These are phyloP conservation scores for Watsonalla binaria DNA, from an alignment of 2,888 invertebrate genomes.

Conservation along the genomic window DNA sequence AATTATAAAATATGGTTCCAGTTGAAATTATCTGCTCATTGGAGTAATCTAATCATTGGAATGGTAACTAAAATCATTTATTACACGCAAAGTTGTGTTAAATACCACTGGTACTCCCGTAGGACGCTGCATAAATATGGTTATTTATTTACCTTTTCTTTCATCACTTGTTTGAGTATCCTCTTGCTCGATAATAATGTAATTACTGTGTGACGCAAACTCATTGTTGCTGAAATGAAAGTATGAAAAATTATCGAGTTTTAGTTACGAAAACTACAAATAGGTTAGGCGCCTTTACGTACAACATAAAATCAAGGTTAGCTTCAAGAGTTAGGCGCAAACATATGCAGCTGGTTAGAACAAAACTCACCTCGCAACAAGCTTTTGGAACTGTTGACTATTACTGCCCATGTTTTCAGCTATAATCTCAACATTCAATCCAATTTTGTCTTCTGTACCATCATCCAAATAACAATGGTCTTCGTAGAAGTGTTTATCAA, in stretches of 20 bases:
- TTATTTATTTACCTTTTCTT: neutral
- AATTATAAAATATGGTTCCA: too few species aligned
- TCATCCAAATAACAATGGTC: slow-evolving; percentile 20
- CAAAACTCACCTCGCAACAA: slow-evolving; percentile 9
- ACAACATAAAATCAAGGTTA: neutral
- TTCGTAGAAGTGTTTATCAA: slow-evolving; percentile 16
- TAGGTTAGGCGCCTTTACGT: neutral
- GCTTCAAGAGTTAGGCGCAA: neutral
- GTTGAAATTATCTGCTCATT: too few species aligned
- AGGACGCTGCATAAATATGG: too few species aligned
- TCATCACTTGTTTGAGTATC: neutral
- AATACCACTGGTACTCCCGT: too few species aligned
- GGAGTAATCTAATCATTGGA: too few species aligned
- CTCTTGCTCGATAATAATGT: neutral
- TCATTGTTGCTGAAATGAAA: neutral
- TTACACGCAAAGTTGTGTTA: too few species aligned
- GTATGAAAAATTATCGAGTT: neutral
- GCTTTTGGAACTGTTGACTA: slow-evolving; percentile 8
- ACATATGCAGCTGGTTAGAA: neutral
- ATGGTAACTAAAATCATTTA: too few species aligned
- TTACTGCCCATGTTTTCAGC: slow-evolving; percentile 14
- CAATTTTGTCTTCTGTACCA: slow-evolving; percentile 15
- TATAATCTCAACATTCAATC: slow-evolving; percentile 28
- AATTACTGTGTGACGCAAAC: neutral
- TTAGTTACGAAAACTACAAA: neutral